phyloP scores from a whole-genome alignment of 1,140 invertebrate genomes.

The Brachionus manjavacas region DNA sequence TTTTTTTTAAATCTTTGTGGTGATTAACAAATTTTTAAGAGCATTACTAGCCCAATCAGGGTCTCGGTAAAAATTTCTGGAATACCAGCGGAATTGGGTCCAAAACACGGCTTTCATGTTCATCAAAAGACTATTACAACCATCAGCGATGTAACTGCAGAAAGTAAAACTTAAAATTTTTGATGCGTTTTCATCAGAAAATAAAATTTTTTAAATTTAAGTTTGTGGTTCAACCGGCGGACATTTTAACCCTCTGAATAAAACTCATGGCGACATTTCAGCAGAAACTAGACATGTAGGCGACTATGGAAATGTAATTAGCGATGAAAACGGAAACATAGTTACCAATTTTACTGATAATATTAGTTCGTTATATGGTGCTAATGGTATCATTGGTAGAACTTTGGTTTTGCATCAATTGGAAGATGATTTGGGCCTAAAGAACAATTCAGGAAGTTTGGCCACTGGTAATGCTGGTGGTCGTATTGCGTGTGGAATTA shows the following conservation, averaged over 20 bases:
- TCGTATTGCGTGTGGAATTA: slow-evolving; percentile 88
- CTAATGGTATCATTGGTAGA: slow-evolving; percentile 61
- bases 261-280: slow-evolving; percentile 47
- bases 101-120: slow-evolving; percentile 41
- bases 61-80: slow-evolving; percentile 16
- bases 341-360: slow-evolving; percentile 63
- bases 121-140: background rate
- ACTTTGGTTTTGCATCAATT: slow-evolving; percentile 71
- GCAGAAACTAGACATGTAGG: slow-evolving; percentile 70
- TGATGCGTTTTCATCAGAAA: background rate
- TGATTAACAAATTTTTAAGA: background rate
- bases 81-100: background rate
- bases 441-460: slow-evolving; percentile 82
- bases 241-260: slow-evolving; percentile 10
- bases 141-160: background rate
- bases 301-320: slow-evolving; percentile 76
- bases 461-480: slow-evolving; percentile 94
- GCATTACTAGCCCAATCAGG: background rate
- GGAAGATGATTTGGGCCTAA: slow-evolving; percentile 80
- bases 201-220: background rate
- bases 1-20: background rate
- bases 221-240: slow-evolving; percentile 44
- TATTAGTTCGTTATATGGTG: slow-evolving; percentile 69
- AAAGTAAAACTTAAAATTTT: background rate
- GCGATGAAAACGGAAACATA: slow-evolving; percentile 57